Evolutionary conservation across 2,888 invertebrate species (phyloP), one percentile per base, ranked within the genome.

Genomic region (Acanthococcus lagerstroemiae): DNA sequence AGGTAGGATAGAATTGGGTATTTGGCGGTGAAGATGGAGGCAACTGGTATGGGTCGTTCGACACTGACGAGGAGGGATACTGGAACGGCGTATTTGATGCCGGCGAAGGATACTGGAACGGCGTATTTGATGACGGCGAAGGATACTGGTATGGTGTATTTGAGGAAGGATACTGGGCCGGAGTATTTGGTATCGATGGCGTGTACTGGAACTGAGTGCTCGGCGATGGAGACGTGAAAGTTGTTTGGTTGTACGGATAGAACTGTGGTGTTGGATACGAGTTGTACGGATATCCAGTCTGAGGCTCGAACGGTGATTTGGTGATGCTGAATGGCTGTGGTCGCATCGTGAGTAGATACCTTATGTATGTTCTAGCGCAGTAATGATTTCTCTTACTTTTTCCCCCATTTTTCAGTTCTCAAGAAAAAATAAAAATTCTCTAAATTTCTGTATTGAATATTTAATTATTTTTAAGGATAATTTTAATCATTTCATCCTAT

Each of bases 241-340:
- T 48, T 22, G 55, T 55, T 17, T 50, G 27, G 30, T 61, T 60
- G 19, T 60, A 50, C 15, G 61, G 30, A 27, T 25, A 21, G 46
- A 50, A 61, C 19, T 24, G 50, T 19, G 61, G 50, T 1, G 61
- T 48, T 1, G 48, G 48, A 9, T 48, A 27, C 5, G 27, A 50
- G 27, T 50, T 50, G n/a, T n/a, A 5, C 2, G 61, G 61, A 15
- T 61, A 61, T 5, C 61, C 61, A 5, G 19, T 19, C 12, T 61
- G 48, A 9, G 7, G 15, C 22, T 50, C 50, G 21, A 30, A n/a
- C 1, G 48, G 30, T 30, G 61, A 48, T 50, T 30, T 48, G 4
- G 61, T 61, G 4, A 61, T 25, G 1, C 27, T 21, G 30, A 61
- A 61, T 3, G 61, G 61, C 22, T 61, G 61, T 17, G 61, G 61